Evolutionary conservation across 1,140 invertebrate species (phyloP).

Genomic region (Papilio aristodemus): DNA sequence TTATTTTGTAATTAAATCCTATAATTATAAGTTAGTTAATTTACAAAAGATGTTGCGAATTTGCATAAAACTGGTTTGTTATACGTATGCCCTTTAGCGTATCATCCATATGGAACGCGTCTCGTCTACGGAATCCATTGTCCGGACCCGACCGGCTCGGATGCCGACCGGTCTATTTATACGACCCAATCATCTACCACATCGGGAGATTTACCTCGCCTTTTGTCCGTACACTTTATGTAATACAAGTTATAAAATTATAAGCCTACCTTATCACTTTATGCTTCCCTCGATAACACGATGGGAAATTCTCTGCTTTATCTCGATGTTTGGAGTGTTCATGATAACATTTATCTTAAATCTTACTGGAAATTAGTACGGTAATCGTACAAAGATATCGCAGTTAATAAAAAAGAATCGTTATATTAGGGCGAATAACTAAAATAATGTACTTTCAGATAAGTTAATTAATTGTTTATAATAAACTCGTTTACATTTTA

Average conservation of each 20-base stretch:
- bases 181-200: slow-evolving; percentile 60
- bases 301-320: slow-evolving; percentile 13
- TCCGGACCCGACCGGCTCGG: slow-evolving; percentile 54
- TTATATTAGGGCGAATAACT: no score
- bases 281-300: background rate
- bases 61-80: slow-evolving; percentile 26
- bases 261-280: slow-evolving; percentile 12
- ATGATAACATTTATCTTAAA: slow-evolving; percentile 16
- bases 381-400: background rate
- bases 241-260: slow-evolving; percentile 33
- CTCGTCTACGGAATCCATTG: slow-evolving; percentile 75
- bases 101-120: slow-evolving; percentile 75
- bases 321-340: slow-evolving; percentile 1
- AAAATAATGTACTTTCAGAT: no score
- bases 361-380: background rate
- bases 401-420: background rate
- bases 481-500: no score
- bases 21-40: background rate
- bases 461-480: no score
- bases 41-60: background rate
- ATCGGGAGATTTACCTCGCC: slow-evolving; percentile 49
- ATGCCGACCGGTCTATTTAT: slow-evolving; percentile 67
- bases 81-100: slow-evolving; percentile 57
- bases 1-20: background rate
- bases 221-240: slow-evolving; percentile 44